Base-by-base conservation (phyloP, 2,888 invertebrate species). In the Eretmocerus hayati region DNA sequence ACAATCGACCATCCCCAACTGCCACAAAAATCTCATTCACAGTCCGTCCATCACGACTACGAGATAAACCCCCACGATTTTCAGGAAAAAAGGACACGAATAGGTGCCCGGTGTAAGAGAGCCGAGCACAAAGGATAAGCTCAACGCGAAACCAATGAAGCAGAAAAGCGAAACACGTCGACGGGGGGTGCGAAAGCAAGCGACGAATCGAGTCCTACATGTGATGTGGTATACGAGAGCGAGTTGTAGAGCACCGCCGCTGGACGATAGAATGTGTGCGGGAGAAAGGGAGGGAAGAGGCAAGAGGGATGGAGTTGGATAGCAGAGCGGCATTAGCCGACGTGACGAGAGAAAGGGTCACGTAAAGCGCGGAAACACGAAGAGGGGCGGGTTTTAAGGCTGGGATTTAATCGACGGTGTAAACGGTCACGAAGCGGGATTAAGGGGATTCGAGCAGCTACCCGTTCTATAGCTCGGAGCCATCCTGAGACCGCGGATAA, bases 361-460 rank as follows among this genome's bases (percentile, higher is more conserved):
- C 46, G 55, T 52, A 50, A 48, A 53, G 26, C 30, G 38, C 49
- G 42, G 46, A 43, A 48, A 43, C 42, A 35, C 36, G 51, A 43
- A 37, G 40, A 48, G 41, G 45, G 48, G 49, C 58, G 51, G 60
- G 57, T 60, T 60, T 59, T 57, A 58, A 56, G 58, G 58, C 56
- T 48, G 53, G 59, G 60, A 60, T 64, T 66, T 66, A 65, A 66
- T 66, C 59, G 62, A 60, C 62, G 62, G 53, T 64, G 61, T 63
- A 62, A 65, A 66, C 59, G 62, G 60, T 62, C 61, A 59, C 60
- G 57, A 52, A 55, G 54, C 45, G 57, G 61, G 53, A 63, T 65
- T 59, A 59, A 62, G 56, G 56, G 55, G 33, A 35, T 46, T 42
- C 21, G 43, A 13, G 23, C 32, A 20, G 38, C 30, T 19, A 16